Conservation (phyloP, 2,797 vertebrate genomes). For the Glyptemys insculpta region DNA sequence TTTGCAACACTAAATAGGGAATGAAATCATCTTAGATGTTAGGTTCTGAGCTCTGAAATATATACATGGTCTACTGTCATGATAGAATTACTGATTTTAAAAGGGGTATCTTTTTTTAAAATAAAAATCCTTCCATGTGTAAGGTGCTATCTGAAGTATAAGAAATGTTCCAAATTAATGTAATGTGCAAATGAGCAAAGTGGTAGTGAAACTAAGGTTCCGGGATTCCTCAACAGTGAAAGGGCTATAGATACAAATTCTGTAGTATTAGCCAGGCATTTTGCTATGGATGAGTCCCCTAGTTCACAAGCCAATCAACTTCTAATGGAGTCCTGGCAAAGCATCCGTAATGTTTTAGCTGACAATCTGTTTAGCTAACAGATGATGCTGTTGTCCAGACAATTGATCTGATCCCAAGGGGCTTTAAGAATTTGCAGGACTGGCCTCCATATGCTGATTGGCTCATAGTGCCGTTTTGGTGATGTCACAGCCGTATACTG, state of each 20-base stretch:
- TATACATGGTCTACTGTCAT: background rate
- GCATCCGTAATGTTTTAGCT: background rate
- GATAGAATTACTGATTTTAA: background rate
- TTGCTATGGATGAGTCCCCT: background rate
- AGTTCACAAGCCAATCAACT: background rate
- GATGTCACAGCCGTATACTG: background rate
- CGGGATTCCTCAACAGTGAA: background rate
- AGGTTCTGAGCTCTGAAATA: background rate
- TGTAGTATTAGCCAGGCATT: background rate
- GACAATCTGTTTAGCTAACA: background rate
- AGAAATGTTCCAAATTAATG: rapidly evolving
- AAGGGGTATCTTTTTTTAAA: background rate
- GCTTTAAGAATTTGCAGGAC: background rate
- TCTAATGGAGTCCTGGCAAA: background rate
- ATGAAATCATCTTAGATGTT: background rate
- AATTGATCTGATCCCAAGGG: background rate
- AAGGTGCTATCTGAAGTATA: background rate
- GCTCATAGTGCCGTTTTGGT: background rate
- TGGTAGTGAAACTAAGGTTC: background rate
- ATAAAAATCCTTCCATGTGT: background rate
- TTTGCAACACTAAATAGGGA: background rate
- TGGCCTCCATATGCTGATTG: background rate
- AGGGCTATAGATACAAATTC: background rate
- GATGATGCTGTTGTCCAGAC: background rate
- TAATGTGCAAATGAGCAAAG: background rate